Evolutionary conservation across 2,797 vertebrate species (phyloP).

Genomic region (Gastrophryne carolinensis): DNA sequence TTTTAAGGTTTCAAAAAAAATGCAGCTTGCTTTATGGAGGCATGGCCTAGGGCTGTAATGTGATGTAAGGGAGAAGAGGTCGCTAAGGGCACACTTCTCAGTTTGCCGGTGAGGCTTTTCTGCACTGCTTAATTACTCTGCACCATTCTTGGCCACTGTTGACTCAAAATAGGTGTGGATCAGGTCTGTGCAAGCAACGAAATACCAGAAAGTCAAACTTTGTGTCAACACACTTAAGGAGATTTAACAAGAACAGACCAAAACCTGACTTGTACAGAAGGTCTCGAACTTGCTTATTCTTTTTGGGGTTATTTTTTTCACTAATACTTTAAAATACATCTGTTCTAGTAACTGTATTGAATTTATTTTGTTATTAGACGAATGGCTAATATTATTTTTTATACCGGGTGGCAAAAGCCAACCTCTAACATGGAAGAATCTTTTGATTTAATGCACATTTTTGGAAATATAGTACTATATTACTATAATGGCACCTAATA

Average conservation of each 20-base stretch:
- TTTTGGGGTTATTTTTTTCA: constrained; percentile 12
- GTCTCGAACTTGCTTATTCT: constrained; percentile 28
- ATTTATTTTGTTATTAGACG: not conserved
- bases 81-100: constrained; percentile 66
- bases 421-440: too few species aligned
- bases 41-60: constrained; percentile 69
- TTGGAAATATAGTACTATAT: too few species aligned
- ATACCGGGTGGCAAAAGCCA: too few species aligned
- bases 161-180: constrained; percentile 82
- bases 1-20: constrained; percentile 70
- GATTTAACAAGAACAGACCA: constrained; percentile 70
- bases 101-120: constrained; percentile 51
- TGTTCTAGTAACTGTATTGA: not conserved
- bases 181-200: constrained; percentile 84
- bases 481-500: too few species aligned
- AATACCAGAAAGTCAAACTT: constrained; percentile 82
- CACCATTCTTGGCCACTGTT: constrained; percentile 74
- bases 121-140: constrained; percentile 63
- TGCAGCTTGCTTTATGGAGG: constrained; percentile 68
- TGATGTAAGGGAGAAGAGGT: constrained; percentile 73
- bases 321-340: not conserved
- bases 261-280: constrained; percentile 67
- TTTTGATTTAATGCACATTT: too few species aligned
- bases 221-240: constrained; percentile 73
- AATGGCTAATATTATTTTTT: too few species aligned